A percentile compares a stretch with the other conserved stretches of the same genome.
Conservation (phyloP, 1,140 invertebrate species). For the Drosophila oshimai region DNA sequence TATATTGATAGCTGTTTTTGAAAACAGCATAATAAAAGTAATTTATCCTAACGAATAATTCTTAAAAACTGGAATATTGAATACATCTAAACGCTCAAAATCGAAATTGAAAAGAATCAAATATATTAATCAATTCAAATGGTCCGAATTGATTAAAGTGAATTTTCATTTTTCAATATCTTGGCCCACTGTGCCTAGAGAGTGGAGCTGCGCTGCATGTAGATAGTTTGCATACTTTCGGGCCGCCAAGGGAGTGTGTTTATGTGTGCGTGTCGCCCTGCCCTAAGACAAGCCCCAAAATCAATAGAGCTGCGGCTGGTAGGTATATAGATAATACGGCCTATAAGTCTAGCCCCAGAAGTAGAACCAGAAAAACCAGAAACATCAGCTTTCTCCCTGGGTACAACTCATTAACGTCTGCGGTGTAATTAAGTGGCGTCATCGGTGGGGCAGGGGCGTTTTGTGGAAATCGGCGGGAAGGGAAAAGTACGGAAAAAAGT, state of each 20-base stretch:
- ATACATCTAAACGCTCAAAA: too few relatives aligned
- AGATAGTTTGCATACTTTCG: conserved; percentile 49
- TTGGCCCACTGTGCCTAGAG: conserved; percentile 16
- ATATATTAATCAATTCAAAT: too few relatives aligned
- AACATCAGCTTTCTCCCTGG: conserved; percentile 2
- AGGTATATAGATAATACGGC: background rate
- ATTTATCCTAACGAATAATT: too few relatives aligned
- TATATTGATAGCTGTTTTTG: too few relatives aligned
- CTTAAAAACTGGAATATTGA: too few relatives aligned
- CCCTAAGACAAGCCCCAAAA: conserved; percentile 37
- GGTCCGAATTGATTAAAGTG: too few relatives aligned
- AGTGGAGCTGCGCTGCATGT: background rate
- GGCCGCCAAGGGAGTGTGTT: conserved; percentile 5
- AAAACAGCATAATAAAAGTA: too few relatives aligned
- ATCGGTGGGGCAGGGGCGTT: background rate
- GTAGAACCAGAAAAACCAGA: background rate
- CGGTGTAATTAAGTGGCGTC: conserved; percentile 40
- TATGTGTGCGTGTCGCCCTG: conserved; percentile 2
- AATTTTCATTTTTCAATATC: background rate
- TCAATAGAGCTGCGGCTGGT: conserved; percentile 30
- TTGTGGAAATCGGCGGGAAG: background rate
- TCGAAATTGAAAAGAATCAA: too few relatives aligned
- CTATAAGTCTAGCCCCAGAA: conserved; percentile 5
- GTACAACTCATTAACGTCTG: conserved; percentile 32
- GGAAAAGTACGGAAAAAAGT: conserved; percentile 6